Conservation (phyloP, 2,797 vertebrate genomes). For the Halcyon smyrnensis region DNA sequence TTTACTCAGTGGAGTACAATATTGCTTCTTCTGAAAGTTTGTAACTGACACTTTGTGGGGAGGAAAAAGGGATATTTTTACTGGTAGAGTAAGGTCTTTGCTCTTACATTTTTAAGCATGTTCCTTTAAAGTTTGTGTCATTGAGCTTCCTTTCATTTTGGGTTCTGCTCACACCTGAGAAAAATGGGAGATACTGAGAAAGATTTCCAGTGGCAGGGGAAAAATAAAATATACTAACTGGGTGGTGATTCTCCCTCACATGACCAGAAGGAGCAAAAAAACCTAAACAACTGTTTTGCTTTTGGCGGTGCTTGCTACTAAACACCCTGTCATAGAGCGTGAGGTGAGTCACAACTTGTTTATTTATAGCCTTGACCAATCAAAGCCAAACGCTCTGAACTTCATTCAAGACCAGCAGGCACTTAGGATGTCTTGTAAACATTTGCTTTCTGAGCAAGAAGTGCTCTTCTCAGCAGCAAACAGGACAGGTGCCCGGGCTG, state of each 20-base stretch:
- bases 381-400: constrained; percentile 81
- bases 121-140: not conserved
- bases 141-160: not conserved
- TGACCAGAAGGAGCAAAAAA: constrained; percentile 49
- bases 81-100: not conserved
- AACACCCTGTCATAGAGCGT: constrained; percentile 77
- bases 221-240: constrained; percentile 57
- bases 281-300: constrained; percentile 18
- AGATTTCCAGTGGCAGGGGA: constrained; percentile 43
- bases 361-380: constrained; percentile 92
- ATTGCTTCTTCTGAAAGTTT: not conserved
- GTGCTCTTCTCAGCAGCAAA: not conserved
- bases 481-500: not conserved
- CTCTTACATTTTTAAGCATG: not conserved
- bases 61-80: not conserved
- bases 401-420: constrained; percentile 88
- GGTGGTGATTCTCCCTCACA: constrained; percentile 70
- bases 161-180: not conserved
- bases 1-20: not conserved
- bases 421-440: constrained; percentile 79
- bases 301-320: constrained; percentile 58
- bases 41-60: not conserved
- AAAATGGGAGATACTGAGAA: not conserved
- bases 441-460: constrained; percentile 68
- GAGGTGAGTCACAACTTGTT: constrained; percentile 87